These are phyloP conservation scores for Lonchura striata DNA, from an alignment of 2,113 vertebrate genomes.

Conservation along the genomic window DNA sequence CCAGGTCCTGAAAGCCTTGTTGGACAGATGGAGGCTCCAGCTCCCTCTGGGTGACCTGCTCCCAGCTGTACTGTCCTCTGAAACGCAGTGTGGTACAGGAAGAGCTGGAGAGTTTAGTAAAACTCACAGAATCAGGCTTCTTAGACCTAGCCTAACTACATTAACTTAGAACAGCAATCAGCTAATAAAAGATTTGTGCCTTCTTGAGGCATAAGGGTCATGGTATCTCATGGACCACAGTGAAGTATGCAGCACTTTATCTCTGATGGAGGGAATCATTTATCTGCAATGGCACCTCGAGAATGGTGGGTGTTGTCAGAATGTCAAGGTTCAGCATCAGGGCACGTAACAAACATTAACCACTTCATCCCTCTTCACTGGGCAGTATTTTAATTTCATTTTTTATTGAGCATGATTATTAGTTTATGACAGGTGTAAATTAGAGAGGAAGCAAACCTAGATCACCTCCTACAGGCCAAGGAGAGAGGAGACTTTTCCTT, in stretches of 20 bases:
- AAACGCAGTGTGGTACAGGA: not conserved
- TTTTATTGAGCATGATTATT: slow-evolving; percentile 29
- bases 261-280: not conserved
- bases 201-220: not conserved
- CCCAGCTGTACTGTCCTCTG: not conserved
- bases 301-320: slow-evolving; percentile 16
- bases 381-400: slow-evolving; percentile 1
- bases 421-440: not conserved
- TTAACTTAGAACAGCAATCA: not conserved
- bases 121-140: not conserved
- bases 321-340: slow-evolving; percentile 63
- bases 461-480: slow-evolving; percentile 28
- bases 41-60: not conserved
- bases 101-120: not conserved
- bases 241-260: slow-evolving; percentile 11
- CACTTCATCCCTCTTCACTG: not conserved
- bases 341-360: slow-evolving; percentile 64
- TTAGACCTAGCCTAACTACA: not conserved
- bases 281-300: slow-evolving; percentile 25
- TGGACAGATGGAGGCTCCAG: not conserved
- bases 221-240: not conserved
- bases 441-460: not conserved
- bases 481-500: not conserved
- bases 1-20: not conserved
- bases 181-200: not conserved